A percentile compares a stretch with the other conserved stretches of the same genome.
Conservation (phyloP, 92 coral and sea anemone genomes). For the Diadumene lineata region DNA sequence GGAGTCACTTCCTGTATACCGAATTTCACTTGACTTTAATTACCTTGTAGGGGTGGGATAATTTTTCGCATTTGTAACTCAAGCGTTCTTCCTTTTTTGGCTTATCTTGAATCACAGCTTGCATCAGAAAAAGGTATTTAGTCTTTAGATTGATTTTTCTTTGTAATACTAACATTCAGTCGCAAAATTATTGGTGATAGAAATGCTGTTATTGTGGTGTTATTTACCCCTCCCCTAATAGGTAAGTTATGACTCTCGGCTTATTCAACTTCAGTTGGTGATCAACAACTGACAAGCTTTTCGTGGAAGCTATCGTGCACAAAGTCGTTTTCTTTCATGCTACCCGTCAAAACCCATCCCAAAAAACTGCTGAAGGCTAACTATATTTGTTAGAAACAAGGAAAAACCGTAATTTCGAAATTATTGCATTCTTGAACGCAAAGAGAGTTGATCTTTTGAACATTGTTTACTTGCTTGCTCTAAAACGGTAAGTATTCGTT, state of each 20-base stretch:
- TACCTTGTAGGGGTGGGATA: constrained; percentile 10
- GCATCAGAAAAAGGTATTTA: not conserved
- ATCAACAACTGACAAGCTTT: not conserved
- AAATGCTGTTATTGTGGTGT: too few species aligned
- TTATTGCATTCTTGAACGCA: not conserved
- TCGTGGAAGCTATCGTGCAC: not conserved
- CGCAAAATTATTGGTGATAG: too few species aligned
- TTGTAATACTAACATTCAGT: too few species aligned
- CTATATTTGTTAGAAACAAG: too few species aligned
- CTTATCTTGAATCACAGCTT: not conserved
- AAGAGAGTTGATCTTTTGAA: not conserved
- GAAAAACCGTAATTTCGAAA: not conserved
- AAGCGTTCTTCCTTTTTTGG: not conserved
- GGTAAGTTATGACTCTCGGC: too few species aligned
- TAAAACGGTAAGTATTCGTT: not conserved
- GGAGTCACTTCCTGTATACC: not conserved
- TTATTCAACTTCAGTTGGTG: not conserved
- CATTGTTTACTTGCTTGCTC: not conserved
- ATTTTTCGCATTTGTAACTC: not conserved
- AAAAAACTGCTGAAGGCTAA: too few species aligned
- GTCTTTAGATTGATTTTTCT: not conserved
- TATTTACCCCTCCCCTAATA: too few species aligned
- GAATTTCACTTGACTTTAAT: constrained; percentile 15
- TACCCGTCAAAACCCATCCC: not conserved
- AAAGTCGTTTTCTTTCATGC: not conserved